phyloP scores from a whole-genome alignment of 2,113 vertebrate genomes.

The Barnardius zonarius region DNA sequence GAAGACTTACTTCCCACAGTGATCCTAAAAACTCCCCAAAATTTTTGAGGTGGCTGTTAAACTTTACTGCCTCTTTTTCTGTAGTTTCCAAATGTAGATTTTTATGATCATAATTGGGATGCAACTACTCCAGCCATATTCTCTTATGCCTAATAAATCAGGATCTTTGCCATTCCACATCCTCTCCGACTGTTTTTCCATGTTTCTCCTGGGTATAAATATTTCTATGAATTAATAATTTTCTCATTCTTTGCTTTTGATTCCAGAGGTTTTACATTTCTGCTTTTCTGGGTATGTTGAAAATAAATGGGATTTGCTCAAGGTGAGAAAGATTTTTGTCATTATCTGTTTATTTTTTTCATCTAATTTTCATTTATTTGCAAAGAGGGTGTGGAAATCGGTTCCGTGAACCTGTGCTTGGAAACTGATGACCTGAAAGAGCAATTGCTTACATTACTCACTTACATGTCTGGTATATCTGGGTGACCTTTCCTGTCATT shows the following conservation, averaged over 20 bases:
- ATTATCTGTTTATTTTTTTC: background rate
- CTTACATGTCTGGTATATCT: background rate
- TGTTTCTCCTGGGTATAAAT: background rate
- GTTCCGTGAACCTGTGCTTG: background rate
- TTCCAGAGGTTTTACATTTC: background rate
- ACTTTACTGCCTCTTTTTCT: background rate
- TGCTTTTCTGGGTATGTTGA: background rate
- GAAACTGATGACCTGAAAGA: background rate
- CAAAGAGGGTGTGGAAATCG: background rate
- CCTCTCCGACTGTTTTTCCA: background rate
- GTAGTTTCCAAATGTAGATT: background rate
- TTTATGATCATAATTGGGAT: background rate
- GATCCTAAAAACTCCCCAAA: background rate
- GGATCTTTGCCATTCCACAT: background rate
- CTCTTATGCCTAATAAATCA: background rate
- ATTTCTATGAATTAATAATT: background rate
- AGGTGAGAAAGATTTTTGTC: background rate
- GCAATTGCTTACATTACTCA: background rate
- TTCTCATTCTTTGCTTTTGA: background rate
- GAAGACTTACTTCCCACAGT: background rate
- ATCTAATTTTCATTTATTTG: background rate
- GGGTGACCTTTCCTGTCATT: background rate
- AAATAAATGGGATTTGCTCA: background rate
- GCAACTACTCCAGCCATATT: background rate
- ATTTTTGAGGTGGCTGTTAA: background rate